Percentiles rank a stretch among this genome's conserved stretches.
Evolutionary conservation across 2,113 vertebrate species (phyloP).

Genomic region (Pelecanus crispus): DNA sequence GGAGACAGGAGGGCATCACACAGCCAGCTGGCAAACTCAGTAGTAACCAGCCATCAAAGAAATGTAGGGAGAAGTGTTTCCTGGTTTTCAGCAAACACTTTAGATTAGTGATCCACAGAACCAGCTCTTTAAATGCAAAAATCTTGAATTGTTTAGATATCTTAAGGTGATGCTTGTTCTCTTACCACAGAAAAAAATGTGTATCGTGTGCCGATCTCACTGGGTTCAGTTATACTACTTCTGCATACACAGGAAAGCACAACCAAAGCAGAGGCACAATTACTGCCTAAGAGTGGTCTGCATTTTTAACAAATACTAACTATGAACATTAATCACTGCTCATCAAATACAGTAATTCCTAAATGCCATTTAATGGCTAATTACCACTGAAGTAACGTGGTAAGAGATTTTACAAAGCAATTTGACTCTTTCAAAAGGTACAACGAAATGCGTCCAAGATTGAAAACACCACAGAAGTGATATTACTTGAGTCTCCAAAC

Average conservation of each 20-base stretch:
- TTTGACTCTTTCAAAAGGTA: background rate
- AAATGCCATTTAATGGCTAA: background rate
- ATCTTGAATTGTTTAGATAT: background rate
- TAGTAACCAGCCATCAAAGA: background rate
- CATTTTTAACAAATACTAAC: background rate
- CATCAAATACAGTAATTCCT: background rate
- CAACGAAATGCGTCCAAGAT: background rate
- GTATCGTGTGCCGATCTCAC: rapidly evolving
- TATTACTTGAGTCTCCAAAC: background rate
- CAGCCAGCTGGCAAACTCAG: rapidly evolving
- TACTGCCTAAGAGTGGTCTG: background rate
- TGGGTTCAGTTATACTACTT: background rate
- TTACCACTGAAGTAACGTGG: background rate
- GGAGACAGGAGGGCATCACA: background rate
- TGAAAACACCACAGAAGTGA: background rate
- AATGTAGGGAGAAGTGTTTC: background rate
- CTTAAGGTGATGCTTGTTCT: background rate
- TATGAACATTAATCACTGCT: background rate
- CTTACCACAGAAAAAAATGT: background rate
- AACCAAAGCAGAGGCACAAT: background rate
- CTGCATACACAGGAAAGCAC: background rate
- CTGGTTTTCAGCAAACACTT: background rate
- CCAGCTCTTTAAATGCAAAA: background rate
- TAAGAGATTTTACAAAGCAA: background rate
- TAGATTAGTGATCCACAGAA: background rate